phyloP scores from a whole-genome alignment of 2,113 vertebrate species.

The Gambusia holbrooki region DNA sequence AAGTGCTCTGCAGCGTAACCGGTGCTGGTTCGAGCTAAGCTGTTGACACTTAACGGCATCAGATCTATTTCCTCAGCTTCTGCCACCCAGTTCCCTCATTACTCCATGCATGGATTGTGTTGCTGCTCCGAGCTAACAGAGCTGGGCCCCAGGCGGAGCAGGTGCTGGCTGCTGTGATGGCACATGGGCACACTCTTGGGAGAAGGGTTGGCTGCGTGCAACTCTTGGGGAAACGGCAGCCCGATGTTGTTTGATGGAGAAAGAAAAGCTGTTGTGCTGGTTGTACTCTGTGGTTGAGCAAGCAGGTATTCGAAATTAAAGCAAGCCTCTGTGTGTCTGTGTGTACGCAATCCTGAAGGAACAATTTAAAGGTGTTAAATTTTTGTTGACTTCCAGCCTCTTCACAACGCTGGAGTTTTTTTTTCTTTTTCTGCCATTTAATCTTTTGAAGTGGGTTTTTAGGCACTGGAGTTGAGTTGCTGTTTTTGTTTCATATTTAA shows the following conservation, averaged over 20 bases:
- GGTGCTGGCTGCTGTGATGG: conserved; percentile 67
- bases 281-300: conserved; percentile 42
- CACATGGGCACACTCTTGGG: conserved; percentile 47
- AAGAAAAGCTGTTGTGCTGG: conserved; percentile 25
- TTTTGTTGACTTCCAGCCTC: conserved; percentile 51
- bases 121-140: conserved; percentile 44
- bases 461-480: background rate
- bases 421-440: background rate
- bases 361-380: conserved; percentile 51
- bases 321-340: conserved; percentile 35
- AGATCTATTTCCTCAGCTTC: conserved; percentile 41
- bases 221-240: conserved; percentile 49
- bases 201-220: conserved; percentile 43
- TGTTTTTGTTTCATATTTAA: background rate
- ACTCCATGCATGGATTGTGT: conserved; percentile 37
- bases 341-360: background rate
- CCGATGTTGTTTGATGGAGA: conserved; percentile 46
- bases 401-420: conserved; percentile 22
- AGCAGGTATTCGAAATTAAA: conserved; percentile 68
- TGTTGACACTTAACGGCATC: conserved; percentile 56
- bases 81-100: conserved; percentile 20
- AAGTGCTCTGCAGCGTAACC: conserved; percentile 28
- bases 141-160: conserved; percentile 59
- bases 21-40: conserved; percentile 36
- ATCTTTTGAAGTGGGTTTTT: background rate